Evolutionary conservation across 2,113 vertebrate genomes (phyloP), one percentile per base, ranked within the genome.

Genomic region (Ictidomys tridecemlineatus): DNA sequence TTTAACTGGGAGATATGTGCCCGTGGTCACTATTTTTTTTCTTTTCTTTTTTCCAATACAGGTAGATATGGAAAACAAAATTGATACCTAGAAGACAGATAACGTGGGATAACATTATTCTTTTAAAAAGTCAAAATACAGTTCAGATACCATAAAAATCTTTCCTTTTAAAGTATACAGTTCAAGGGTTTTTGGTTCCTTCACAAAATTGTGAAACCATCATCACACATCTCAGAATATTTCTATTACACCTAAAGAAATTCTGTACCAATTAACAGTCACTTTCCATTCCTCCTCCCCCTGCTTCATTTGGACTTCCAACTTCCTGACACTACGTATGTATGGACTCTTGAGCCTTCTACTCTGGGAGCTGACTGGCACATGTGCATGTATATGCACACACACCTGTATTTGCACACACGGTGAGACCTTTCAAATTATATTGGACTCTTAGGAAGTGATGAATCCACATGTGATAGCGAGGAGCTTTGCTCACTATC

Each of bases 51-150:
- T 93, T 58, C 22, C 48, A 37, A 76, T 30, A n/a, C 89, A 16
- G 80, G 51, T 70, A 13, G 18, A 94, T 28, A 5, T 30, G 24
- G 45, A 63, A 82, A 80, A 94, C 76, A 77, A 96, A 94, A 69
- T 80, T 77, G 58, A 53, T 63, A 48, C 20, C 37, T 72, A 85
- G 24, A 82, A 70, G 17, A 42, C 42, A 28, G 65, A 48, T 76
- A 82, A 85, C 53, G 48, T 94, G 61, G 70, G 48, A 88, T 83
- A 65, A 79, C 39, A 1, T 9, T 85, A 48, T 37, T 39, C 22
- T 97, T 87, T 37, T 13, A 61, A 45, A 76, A 93, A 94, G 65
- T 85, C 63, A 76, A 94, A 67, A 72, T 77, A 26, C 30, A 77
- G 89, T 69, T 48, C 7, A 58, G 1, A 63, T 37, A 42, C 13